Evolutionary conservation across 2,888 invertebrate genomes (phyloP).

Genomic region (Chloromyia formosa): DNA sequence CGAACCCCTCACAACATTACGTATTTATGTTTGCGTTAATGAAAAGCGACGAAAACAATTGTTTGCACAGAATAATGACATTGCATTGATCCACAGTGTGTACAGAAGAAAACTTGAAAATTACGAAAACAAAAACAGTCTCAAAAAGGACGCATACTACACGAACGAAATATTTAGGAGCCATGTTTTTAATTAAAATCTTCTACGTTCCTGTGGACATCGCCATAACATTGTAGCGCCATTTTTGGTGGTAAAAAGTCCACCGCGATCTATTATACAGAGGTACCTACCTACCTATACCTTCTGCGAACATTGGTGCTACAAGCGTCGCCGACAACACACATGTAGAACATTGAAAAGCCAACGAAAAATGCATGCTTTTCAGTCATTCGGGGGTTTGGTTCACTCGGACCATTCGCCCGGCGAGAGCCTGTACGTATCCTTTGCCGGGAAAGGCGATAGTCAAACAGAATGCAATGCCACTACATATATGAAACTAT

Average conservation of each 20-base stretch:
- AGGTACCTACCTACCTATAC: too few species aligned
- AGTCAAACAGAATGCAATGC: slow-evolving; percentile 30
- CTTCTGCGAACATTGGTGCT: too few species aligned
- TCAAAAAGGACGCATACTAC: slow-evolving; percentile 3
- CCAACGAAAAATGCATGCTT: slow-evolving; percentile 28
- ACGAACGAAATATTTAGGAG: slow-evolving; percentile 28
- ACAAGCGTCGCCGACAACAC: background rate
- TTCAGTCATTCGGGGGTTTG: background rate
- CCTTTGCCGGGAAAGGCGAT: slow-evolving; percentile 26
- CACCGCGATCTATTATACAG: background rate
- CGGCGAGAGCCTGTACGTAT: slow-evolving; percentile 21
- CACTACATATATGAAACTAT: background rate
- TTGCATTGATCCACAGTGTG: slow-evolving; percentile 14
- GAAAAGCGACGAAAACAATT: slow-evolving; percentile 26
- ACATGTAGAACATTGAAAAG: slow-evolving; percentile 1
- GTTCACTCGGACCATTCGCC: slow-evolving; percentile 4
- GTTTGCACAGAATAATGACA: slow-evolving; percentile 18
- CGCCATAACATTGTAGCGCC: background rate
- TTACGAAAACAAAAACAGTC: slow-evolving; percentile 27
- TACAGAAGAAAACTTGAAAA: background rate
- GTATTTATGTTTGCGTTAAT: background rate
- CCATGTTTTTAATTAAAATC: slow-evolving; percentile 38
- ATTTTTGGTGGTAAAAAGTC: slow-evolving; percentile 25
- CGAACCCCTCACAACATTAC: too few species aligned
- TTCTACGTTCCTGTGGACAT: background rate